Conservation (phyloP, 2,113 vertebrate species). For the Leucosticte australis region DNA sequence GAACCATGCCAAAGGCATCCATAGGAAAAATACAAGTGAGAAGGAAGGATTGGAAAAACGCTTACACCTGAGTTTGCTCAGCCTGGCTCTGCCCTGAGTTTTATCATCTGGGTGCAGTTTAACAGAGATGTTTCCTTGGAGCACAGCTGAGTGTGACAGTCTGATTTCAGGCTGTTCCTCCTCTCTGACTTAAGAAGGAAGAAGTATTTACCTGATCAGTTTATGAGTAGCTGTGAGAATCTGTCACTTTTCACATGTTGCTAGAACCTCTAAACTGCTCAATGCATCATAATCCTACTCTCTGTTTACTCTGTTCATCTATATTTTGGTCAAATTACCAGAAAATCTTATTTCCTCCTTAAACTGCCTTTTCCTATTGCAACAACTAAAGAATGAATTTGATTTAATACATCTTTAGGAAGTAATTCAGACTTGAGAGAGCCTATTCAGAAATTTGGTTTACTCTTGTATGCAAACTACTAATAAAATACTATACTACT, state of each 20-base stretch:
- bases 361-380: background rate
- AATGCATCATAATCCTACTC: background rate
- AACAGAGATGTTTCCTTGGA: background rate
- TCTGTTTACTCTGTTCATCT: background rate
- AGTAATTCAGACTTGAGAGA: background rate
- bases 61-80: background rate
- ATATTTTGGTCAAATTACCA: background rate
- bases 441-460: background rate
- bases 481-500: too few species aligned
- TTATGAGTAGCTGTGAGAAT: background rate
- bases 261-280: background rate
- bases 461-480: background rate
- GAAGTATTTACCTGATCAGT: background rate
- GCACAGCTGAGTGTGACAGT: background rate
- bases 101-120: background rate
- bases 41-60: background rate
- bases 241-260: background rate
- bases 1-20: accelerated
- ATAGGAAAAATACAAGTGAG: background rate
- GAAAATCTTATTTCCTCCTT: background rate
- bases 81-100: background rate
- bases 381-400: background rate
- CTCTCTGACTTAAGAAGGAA: background rate
- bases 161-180: background rate
- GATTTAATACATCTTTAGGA: background rate